Conservation (phyloP, 1,140 invertebrate genomes). For the Eurytemora carolleeae region DNA sequence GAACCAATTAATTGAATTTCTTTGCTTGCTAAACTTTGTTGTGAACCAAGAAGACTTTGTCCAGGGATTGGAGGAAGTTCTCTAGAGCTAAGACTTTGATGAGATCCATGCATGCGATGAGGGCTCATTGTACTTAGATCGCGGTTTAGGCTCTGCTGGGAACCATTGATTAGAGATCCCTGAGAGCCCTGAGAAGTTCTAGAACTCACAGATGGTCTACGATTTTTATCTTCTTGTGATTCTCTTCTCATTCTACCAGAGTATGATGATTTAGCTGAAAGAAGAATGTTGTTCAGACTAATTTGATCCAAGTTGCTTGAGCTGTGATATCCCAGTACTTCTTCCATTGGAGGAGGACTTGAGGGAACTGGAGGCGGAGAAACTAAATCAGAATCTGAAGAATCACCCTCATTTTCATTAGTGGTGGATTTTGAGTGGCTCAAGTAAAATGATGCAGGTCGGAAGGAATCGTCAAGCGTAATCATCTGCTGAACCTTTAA, state of each 20-base stretch:
- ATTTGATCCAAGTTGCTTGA: constrained; percentile 8
- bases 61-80: not conserved
- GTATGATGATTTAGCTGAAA: not conserved
- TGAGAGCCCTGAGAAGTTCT: not conserved
- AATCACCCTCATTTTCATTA: constrained; percentile 36
- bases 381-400: constrained; percentile 56
- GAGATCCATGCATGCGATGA: constrained; percentile 8
- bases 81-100: not conserved
- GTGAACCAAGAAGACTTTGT: not conserved
- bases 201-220: not conserved
- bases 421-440: constrained; percentile 28
- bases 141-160: constrained; percentile 8
- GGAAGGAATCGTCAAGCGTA: constrained; percentile 46
- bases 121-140: constrained; percentile 17
- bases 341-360: constrained; percentile 42
- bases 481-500: constrained; percentile 51
- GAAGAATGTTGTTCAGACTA: not conserved
- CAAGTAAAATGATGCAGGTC: constrained; percentile 64
- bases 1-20: not conserved
- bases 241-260: not conserved
- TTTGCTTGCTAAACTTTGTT: not conserved
- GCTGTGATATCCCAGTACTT: constrained; percentile 16
- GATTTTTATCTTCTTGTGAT: not conserved
- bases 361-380: constrained; percentile 58
- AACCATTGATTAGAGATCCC: not conserved